Base-by-base conservation (phyloP, 2,113 vertebrate species). In the Pao palembangensis region DNA sequence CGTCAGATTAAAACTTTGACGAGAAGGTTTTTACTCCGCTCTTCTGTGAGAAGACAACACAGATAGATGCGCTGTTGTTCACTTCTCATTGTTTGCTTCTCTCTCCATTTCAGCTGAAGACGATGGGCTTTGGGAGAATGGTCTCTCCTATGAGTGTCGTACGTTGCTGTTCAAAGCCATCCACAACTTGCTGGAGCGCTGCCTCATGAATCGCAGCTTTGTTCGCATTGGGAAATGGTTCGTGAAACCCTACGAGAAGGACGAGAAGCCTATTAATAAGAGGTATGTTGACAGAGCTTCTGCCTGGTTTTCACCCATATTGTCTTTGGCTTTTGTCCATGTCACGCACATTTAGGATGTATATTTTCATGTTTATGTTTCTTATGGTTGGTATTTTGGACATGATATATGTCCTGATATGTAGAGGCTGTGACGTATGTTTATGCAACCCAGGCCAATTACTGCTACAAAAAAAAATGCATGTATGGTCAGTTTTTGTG, bases 131-230 rank as follows among this genome's bases (percentile, higher is more conserved):
- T 99, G 96, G 96, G 96, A 99, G 84, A 96, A 94, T 3, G 96
- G 96, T 41, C 93, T 98, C 54, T 96, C 95, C 10, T 99, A 99
- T 0, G 96, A 99, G 82, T 99, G 96, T 78, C 95, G 96, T 55
- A 98, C 95, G 51, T 89, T 99, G 61, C 95, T 98, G 17, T 99
- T 99, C 91, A 98, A 99, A 87, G 95, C 96, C 3, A 93, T 98
- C 76, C 96, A 97, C 87, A 98, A 95, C 91, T 88, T 98, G 68
- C 81, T 98, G 89, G 95, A 97, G 84, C 83, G 95, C 69, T 98
- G 95, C 59, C 88, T 98, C 75, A 94, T 96, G 93, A 94, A 96
- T 67, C 88, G 94, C 53, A 94, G 94, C 75, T 95, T 98, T 59
- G 93, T 96, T 19, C 93, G 95, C 58, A 93, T 98, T 63, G 94